Conservation (phyloP, 2,797 vertebrate species). For the Helostoma temminkii region DNA sequence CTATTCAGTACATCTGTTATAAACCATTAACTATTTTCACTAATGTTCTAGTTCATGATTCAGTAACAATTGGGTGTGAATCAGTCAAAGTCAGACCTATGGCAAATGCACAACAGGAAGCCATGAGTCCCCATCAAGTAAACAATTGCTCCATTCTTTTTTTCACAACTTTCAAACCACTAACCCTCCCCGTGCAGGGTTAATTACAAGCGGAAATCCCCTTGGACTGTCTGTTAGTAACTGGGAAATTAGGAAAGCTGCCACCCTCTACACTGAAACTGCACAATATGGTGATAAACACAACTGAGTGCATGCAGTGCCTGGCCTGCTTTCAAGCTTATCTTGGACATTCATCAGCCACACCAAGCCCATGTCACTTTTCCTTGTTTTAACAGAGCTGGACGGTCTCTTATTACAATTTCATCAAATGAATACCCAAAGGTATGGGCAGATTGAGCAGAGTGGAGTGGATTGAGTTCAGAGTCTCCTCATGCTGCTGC, state of each 20-base stretch:
- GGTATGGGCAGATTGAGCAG: neutral
- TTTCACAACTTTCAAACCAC: slow-evolving; percentile 77
- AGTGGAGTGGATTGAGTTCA: neutral
- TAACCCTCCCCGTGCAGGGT: slow-evolving; percentile 64
- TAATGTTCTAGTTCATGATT: slow-evolving; percentile 7
- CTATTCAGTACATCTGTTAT: neutral
- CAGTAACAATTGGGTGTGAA: slow-evolving; percentile 9
- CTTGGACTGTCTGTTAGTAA: slow-evolving; percentile 51
- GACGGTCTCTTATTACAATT: slow-evolving; percentile 39
- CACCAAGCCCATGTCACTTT: slow-evolving; percentile 49
- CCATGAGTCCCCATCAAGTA: slow-evolving; percentile 62
- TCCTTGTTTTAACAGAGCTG: slow-evolving; percentile 75
- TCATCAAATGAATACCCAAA: too few species aligned
- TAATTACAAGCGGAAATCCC: slow-evolving; percentile 80
- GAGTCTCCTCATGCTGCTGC: neutral
- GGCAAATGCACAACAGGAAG: slow-evolving; percentile 55
- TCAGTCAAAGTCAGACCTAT: slow-evolving; percentile 19
- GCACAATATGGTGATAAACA: slow-evolving; percentile 52
- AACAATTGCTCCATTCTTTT: slow-evolving; percentile 75
- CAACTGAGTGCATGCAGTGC: slow-evolving; percentile 15
- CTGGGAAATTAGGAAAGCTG: slow-evolving; percentile 74
- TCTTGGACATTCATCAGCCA: slow-evolving; percentile 59
- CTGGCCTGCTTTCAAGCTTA: slow-evolving; percentile 68
- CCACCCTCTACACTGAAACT: slow-evolving; percentile 32
- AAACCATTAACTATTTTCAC: neutral